Evolutionary conservation across 2,797 vertebrate genomes (phyloP), one percentile per base, ranked within the genome.

Genomic region (Tympanoctomys barrerae): DNA sequence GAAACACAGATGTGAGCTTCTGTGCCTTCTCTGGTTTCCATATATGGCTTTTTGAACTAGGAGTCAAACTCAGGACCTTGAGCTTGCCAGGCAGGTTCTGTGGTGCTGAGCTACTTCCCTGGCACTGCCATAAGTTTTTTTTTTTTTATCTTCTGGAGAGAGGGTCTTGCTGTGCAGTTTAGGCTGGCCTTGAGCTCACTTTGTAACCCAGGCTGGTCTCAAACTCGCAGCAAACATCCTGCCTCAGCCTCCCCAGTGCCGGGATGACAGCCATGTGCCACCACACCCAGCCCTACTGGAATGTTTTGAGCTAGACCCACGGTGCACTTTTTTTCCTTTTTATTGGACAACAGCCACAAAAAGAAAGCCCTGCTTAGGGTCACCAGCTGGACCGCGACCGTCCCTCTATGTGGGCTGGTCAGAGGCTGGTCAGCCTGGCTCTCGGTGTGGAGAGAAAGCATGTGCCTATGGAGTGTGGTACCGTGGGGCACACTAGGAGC

Each of bases 311-410:
- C 70, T 91, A 95, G 62, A 71, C 42, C 57, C 57, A 54, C 46
- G 26, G 36, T 75, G 39, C 33, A 82, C 77, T 42, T 91, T 57
- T 39, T 96, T 96, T 64, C 66, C 46, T 94, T 91, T 88, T 88
- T 87, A 66, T 1, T 42, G 22, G 82, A 82, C 49, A 78, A 33
- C 42, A 84, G n/a, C 49, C 79, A 33, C 18, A 68, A 66, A 31
- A 42, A 42, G 28, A 79, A 26, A 75, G 21, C 10, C 21, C 61
- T 79, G 61, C 14, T 54, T 84, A 89, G 82, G 28, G 28, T 93
- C 88, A 81, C 31, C 54, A 78, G 13, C 49, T 90, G n/a, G 70
- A 89, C 66, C n/a, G 39, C 28, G 90, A 57, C 54, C 61, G 66
- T 46, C 7, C 59, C 1, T 75, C 46, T 28, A 4, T 78, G 39